Conservation (phyloP, 2,113 vertebrate genomes). For the Odontophorus gujanensis region DNA sequence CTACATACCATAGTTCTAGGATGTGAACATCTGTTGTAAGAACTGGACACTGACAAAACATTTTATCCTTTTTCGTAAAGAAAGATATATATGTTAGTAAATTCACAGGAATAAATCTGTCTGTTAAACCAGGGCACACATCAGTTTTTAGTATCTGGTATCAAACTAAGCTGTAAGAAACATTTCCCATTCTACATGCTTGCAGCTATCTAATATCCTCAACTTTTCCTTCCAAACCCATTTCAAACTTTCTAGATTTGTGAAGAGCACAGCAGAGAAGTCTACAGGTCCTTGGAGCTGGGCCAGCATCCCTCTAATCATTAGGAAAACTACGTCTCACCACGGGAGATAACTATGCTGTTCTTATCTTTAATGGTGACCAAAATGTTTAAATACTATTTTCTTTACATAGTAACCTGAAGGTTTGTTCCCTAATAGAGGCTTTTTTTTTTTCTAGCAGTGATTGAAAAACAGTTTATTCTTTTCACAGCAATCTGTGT, state of each 20-base stretch:
- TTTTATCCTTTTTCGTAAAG: neutral
- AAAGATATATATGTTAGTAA: neutral
- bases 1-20: neutral
- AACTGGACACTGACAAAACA: neutral
- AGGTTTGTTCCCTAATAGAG: neutral
- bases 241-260: neutral
- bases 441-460: neutral
- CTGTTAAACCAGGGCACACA: neutral
- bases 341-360: neutral
- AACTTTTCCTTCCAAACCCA: neutral
- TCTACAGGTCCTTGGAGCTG: neutral
- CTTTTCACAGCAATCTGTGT: neutral
- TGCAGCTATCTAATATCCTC: neutral
- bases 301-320: neutral
- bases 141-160: neutral
- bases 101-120: neutral
- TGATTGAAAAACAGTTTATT: neutral
- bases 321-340: neutral
- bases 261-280: neutral
- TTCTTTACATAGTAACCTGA: neutral
- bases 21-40: neutral
- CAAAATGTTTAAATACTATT: neutral
- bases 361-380: neutral
- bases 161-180: neutral
- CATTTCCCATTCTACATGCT: neutral